These are phyloP conservation scores for Zaprionus nigranus DNA, from an alignment of 1,140 invertebrate genomes.

Conservation along the genomic window DNA sequence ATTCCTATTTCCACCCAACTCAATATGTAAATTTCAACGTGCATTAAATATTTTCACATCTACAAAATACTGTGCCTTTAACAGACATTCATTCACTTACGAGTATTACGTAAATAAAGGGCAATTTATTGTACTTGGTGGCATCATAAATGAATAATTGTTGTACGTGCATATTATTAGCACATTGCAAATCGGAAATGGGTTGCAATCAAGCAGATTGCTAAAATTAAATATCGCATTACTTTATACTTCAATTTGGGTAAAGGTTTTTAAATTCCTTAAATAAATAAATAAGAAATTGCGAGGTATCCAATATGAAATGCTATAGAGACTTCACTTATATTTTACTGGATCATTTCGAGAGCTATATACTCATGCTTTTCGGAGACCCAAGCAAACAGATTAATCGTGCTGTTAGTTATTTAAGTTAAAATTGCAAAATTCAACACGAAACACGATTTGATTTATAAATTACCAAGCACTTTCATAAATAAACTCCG, in stretches of 20 bases:
- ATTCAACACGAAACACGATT: slow-evolving; percentile 34
- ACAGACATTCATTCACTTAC: slow-evolving; percentile 35
- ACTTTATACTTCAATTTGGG: too few relatives aligned
- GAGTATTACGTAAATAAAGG: slow-evolving; percentile 54
- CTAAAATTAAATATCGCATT: not conserved
- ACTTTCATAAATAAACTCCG: slow-evolving; percentile 49
- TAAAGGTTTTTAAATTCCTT: too few relatives aligned
- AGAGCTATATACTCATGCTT: not conserved
- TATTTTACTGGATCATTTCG: not conserved
- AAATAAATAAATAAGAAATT: not conserved
- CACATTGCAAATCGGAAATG: slow-evolving; percentile 27
- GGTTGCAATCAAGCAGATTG: not conserved
- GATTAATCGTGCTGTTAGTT: slow-evolving; percentile 23
- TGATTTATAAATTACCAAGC: slow-evolving; percentile 50
- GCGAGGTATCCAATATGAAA: not conserved
- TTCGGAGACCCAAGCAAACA: not conserved
- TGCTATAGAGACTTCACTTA: not conserved
- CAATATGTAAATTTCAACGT: slow-evolving; percentile 5
- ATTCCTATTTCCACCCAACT: not conserved
- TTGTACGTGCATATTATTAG: slow-evolving; percentile 61
- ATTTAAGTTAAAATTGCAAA: slow-evolving; percentile 41
- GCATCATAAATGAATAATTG: slow-evolving; percentile 53
- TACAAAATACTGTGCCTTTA: slow-evolving; percentile 18
- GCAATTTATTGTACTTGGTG: slow-evolving; percentile 27
- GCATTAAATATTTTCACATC: slow-evolving; percentile 14